phyloP scores from a whole-genome alignment of 1,140 invertebrate genomes.

The Nautilus pompilius region DNA sequence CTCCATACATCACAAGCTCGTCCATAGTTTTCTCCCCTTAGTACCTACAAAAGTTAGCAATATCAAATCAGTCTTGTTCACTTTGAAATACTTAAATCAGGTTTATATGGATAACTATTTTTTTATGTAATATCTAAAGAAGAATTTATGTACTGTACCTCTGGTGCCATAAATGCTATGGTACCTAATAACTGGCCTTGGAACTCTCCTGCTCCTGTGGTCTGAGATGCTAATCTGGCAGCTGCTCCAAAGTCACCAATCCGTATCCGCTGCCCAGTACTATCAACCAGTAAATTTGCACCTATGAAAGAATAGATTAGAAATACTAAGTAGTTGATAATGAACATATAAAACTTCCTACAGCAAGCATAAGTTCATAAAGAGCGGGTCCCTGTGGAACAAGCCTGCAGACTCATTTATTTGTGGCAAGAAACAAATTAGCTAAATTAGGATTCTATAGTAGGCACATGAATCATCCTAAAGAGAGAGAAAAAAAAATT shows the following conservation, averaged over 20 bases:
- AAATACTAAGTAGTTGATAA: no score
- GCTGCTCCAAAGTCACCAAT: slow-evolving; percentile 61
- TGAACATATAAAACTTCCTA: no score
- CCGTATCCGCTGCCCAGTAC: slow-evolving; percentile 56
- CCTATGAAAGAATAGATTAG: no score
- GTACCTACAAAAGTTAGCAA: slow-evolving; percentile 42
- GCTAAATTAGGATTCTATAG: no score
- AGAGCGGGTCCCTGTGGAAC: no score
- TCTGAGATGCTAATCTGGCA: slow-evolving; percentile 52
- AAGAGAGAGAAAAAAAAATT: no score
- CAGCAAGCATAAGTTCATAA: no score
- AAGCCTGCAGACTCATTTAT: no score
- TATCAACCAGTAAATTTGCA: slow-evolving; percentile 60
- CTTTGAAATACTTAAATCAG: not conserved
- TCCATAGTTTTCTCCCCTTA: slow-evolving; percentile 59
- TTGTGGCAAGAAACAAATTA: no score
- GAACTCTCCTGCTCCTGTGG: slow-evolving; percentile 58
- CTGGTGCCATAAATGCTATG: slow-evolving; percentile 62
- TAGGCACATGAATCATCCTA: no score
- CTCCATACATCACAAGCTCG: slow-evolving; percentile 60
- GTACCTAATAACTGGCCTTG: slow-evolving; percentile 59
- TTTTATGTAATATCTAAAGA: not conserved
- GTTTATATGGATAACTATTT: not conserved
- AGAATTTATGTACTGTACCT: slow-evolving; percentile 36
- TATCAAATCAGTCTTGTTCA: not conserved